These are phyloP conservation scores for Papilio dardanus DNA, from an alignment of 1,140 invertebrate genomes.

Conservation along the genomic window DNA sequence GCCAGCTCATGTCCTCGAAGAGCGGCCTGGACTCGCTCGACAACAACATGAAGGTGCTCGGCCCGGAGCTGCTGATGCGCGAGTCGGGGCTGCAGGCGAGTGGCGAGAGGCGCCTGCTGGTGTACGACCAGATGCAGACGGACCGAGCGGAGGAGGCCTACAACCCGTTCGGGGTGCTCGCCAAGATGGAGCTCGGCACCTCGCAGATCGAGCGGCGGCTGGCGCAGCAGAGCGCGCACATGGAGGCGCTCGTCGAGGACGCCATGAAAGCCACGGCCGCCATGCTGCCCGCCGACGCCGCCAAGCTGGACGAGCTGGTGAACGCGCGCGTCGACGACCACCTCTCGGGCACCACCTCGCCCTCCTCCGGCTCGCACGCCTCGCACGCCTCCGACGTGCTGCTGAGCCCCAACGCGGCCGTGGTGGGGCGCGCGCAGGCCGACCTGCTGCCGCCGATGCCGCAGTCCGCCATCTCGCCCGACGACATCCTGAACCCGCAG, in stretches of 20 bases:
- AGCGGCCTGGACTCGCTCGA: slow-evolving; percentile 53
- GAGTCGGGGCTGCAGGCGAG: slow-evolving; percentile 53
- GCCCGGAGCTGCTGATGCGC: slow-evolving; percentile 64
- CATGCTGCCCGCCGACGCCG: slow-evolving; percentile 79
- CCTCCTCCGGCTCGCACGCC: slow-evolving; percentile 78
- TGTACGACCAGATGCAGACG: slow-evolving; percentile 62
- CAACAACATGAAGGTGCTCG: slow-evolving; percentile 65
- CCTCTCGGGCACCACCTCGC: slow-evolving; percentile 71
- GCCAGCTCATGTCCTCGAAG: slow-evolving; percentile 64
- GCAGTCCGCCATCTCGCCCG: slow-evolving; percentile 80
- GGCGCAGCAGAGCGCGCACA: slow-evolving; percentile 79
- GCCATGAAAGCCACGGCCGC: slow-evolving; percentile 78
- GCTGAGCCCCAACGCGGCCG: slow-evolving; percentile 64
- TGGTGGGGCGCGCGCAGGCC: slow-evolving; percentile 58
- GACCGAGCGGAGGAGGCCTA: slow-evolving; percentile 51
- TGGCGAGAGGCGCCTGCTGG: slow-evolving; percentile 60
- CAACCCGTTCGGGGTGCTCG: slow-evolving; percentile 69
- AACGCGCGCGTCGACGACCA: slow-evolving; percentile 85
- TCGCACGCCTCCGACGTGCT: slow-evolving; percentile 83
- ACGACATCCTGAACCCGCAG: slow-evolving; percentile 85
- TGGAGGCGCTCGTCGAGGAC: slow-evolving; percentile 77
- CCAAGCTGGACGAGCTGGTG: slow-evolving; percentile 85
- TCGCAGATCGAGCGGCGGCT: slow-evolving; percentile 74
- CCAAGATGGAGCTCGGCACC: slow-evolving; percentile 68
- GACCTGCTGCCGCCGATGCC: slow-evolving; percentile 63